phyloP scores from a whole-genome alignment of 2,888 invertebrate species.

The Polia nebulosa region DNA sequence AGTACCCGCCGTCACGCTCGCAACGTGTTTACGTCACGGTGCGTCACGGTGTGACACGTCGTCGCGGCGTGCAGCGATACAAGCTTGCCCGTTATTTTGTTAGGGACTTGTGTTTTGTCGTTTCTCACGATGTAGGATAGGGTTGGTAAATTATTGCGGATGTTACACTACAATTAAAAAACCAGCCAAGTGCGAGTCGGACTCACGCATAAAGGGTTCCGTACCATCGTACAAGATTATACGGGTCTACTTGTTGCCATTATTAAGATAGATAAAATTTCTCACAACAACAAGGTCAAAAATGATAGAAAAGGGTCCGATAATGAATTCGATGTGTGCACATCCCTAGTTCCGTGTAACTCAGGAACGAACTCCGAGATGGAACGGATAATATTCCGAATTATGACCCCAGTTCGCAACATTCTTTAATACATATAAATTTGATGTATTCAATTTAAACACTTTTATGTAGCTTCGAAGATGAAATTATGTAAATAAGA shows the following conservation, averaged over 20 bases:
- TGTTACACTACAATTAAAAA: not conserved
- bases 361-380: slow-evolving; percentile 38
- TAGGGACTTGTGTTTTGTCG: slow-evolving; percentile 68
- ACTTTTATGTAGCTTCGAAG: slow-evolving; percentile 18
- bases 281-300: not conserved
- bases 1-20: slow-evolving; percentile 72
- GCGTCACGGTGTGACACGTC: slow-evolving; percentile 71
- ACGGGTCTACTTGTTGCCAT: too few relatives aligned
- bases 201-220: too few relatives aligned
- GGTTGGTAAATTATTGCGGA: not conserved
- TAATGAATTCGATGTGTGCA: slow-evolving; percentile 24
- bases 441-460: slow-evolving; percentile 49
- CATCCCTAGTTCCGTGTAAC: slow-evolving; percentile 28
- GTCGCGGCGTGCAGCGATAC: slow-evolving; percentile 56
- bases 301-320: slow-evolving; percentile 2
- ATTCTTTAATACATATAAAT: slow-evolving; percentile 51
- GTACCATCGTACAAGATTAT: too few relatives aligned
- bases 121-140: slow-evolving; percentile 29
- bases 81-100: slow-evolving; percentile 73
- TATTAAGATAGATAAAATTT: too few relatives aligned
- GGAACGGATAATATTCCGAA: slow-evolving; percentile 53
- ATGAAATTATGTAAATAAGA: slow-evolving; percentile 5
- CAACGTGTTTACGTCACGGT: slow-evolving; percentile 74
- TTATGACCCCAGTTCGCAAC: slow-evolving; percentile 35
- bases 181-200: too few relatives aligned